Conservation (phyloP, 2,113 vertebrate species). For the Poicephalus gulielmi region DNA sequence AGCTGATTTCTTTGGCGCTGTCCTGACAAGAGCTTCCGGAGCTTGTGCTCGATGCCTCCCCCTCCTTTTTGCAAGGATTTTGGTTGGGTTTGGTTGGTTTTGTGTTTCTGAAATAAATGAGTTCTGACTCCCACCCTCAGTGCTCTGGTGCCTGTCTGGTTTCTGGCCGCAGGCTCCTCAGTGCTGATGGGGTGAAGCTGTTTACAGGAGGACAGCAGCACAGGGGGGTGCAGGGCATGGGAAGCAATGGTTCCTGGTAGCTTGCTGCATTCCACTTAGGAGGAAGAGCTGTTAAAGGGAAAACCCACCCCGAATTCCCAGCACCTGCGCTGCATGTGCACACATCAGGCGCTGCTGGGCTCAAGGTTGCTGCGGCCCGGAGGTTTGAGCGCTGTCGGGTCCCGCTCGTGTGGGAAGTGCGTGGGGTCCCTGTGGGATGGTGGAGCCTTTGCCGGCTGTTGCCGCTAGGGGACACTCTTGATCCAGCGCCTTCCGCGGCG, state of each 20-base stretch:
- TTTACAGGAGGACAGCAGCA: neutral
- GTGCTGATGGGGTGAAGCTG: neutral
- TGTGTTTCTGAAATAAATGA: conserved; percentile 70
- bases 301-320: rapidly evolving
- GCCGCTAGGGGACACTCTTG: conserved; percentile 38
- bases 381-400: neutral
- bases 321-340: neutral
- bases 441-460: rapidly evolving
- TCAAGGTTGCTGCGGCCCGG: neutral
- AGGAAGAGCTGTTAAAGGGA: neutral
- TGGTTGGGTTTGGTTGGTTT: neutral
- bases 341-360: neutral
- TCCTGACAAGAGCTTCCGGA: conserved; percentile 68
- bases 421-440: neutral
- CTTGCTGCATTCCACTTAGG: neutral
- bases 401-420: neutral
- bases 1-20: conserved; percentile 14
- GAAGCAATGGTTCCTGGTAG: neutral
- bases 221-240: neutral
- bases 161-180: neutral
- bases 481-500: neutral
- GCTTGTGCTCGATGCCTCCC: conserved; percentile 63
- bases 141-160: neutral
- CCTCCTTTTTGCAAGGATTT: conserved; percentile 17
- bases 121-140: conserved; percentile 22